These are phyloP conservation scores for Himantopus leucocephalus DNA, from an alignment of 2,113 vertebrate genomes.

Conservation along the genomic window DNA sequence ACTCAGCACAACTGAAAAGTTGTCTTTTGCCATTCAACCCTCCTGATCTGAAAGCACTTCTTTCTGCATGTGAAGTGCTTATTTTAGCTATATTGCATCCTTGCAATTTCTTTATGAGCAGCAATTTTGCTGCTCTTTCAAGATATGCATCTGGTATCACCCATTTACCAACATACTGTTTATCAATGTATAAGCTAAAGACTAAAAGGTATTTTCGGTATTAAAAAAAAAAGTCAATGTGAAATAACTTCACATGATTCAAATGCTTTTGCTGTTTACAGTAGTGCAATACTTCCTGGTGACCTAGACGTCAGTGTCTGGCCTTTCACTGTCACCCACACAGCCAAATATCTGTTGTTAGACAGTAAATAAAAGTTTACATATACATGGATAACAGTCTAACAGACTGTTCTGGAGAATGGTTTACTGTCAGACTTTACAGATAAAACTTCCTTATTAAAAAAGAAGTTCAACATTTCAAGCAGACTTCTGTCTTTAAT, in stretches of 20 bases:
- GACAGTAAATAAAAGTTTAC: background rate
- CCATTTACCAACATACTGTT: background rate
- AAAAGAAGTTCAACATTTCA: background rate
- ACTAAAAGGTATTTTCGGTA: background rate
- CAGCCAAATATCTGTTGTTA: background rate
- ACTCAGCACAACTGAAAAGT: background rate
- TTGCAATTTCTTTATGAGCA: background rate
- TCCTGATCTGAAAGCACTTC: background rate
- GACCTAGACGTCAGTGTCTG: background rate
- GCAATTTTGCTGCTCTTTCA: background rate
- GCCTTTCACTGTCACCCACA: background rate
- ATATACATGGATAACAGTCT: background rate
- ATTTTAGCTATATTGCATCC: background rate
- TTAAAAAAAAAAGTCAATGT: background rate
- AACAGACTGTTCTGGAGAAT: background rate
- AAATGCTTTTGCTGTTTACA: background rate
- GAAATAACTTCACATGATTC: background rate
- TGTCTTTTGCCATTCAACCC: background rate
- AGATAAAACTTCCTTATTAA: background rate
- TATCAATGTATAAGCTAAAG: background rate
- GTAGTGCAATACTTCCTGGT: background rate
- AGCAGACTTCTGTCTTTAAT: background rate
- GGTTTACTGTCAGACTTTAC: background rate
- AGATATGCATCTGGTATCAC: background rate
- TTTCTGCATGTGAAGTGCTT: background rate